Evolutionary conservation across 2,113 vertebrate species (phyloP), one percentile per base, ranked within the genome.

Genomic region (Burhinus bistriatus): DNA sequence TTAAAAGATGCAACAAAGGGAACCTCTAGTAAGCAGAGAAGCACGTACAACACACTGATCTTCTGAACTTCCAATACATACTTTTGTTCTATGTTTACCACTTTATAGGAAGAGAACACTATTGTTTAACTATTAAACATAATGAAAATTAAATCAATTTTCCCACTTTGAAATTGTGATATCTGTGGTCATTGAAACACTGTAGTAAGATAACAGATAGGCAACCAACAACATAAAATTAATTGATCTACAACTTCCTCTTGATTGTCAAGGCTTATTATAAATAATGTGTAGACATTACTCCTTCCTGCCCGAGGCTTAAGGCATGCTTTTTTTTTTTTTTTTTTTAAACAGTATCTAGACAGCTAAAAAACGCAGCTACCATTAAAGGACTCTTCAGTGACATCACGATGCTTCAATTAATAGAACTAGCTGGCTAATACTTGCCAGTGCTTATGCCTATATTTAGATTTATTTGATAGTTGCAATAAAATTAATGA

Each of bases 381-480:
- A 70, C 55, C 4, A 2, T 61, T 91, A 81, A 73, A 91, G 68
- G 30, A 89, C 73, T 52, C 71, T 93, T 77, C 87, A 93, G 30
- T 62, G 27, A 86, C 68, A 91, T 81, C 51, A 84, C 57, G n/a
- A 87, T 23, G 36, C 52, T 84, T 82, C 61, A 94, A 51, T 84
- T 71, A 91, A 79, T 27, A 92, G 62, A 91, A 78, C 17, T 30
- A 58, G 55, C 51, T 68, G 57, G 87, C 20, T 62, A 78, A 62
- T 75, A 79, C 32, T 81, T 75, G 11, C 49, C 44, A 73, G 58
- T 52, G n/a, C 38, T 62, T 30, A 70, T 26, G 32, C 44, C 69
- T 94, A 27, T 77, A 90, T 88, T 95, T 95, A 87, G 70, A 73
- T 87, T 95, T 91, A 90, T 75, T 89, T 92, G 54, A 77, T 77